Percentiles rank a stretch among this genome's conserved stretches.
These are phyloP conservation scores for Drosophila pseudoobscura DNA, from an alignment of 1,140 invertebrate genomes.

Conservation along the genomic window DNA sequence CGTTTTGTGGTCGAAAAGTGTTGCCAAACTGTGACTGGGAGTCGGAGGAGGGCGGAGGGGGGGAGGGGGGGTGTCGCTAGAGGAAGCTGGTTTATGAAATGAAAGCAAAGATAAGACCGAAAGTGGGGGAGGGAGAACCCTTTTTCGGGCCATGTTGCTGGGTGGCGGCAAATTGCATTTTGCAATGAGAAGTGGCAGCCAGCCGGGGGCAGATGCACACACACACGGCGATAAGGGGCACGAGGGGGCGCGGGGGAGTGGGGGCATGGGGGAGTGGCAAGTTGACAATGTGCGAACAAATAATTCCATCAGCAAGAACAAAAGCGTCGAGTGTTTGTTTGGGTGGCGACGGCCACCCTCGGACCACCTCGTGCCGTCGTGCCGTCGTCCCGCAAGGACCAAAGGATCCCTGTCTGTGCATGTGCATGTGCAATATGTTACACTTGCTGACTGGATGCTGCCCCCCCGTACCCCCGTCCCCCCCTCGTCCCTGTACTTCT, in stretches of 20 bases:
- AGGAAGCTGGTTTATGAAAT: conserved; percentile 73
- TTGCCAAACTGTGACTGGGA: conserved; percentile 76
- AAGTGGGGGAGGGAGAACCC: conserved; percentile 43
- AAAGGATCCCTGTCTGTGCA: conserved; percentile 30
- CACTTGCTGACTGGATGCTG: conserved; percentile 45
- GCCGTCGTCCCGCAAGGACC: neutral
- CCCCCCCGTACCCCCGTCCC: neutral
- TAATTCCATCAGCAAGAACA: conserved; percentile 83
- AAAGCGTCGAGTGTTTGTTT: conserved; percentile 82
- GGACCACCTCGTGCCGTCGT: conserved; percentile 25
- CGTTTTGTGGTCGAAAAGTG: conserved; percentile 65
- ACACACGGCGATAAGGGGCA: conserved; percentile 29
- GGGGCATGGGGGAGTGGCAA: conserved; percentile 59
- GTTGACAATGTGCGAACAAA: conserved; percentile 83
- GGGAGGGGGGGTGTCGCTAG: neutral
- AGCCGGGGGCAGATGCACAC: conserved; percentile 36
- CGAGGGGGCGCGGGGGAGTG: neutral
- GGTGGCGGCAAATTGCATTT: conserved; percentile 76
- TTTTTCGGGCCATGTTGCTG: conserved; percentile 37
- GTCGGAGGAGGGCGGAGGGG: conserved; percentile 6
- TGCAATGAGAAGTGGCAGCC: conserved; percentile 49
- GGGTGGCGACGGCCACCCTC: conserved; percentile 56
- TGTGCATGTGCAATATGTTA: conserved; percentile 57
- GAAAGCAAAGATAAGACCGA: conserved; percentile 76
- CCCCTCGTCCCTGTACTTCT: neutral